Base-by-base conservation (phyloP, 2,797 vertebrate species). In the Rallus crepitans region DNA sequence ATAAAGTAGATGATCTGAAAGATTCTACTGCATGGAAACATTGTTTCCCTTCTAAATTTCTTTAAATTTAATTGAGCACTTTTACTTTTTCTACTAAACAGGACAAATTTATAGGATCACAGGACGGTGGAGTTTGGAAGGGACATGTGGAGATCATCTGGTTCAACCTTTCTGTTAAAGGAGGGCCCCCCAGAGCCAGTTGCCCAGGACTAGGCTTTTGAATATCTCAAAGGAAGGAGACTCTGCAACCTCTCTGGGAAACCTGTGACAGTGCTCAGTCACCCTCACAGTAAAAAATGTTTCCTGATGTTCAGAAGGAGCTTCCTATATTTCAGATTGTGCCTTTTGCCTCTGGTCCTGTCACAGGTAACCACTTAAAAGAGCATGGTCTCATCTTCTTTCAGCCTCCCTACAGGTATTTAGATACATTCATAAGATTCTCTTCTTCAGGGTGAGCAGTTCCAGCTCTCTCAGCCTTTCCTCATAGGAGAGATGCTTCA, bases 401-500 rank as follows among this genome's bases (percentile, higher is more conserved):
- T 50, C 11, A 70, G 2, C 5, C 4, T 64, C 15, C 31, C 10
- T 59, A 40, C 18, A 27, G 23, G 24, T 42, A 2, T 45, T 71
- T 83, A 37, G 52, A 39, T 10, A 52, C 28, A 18, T 9, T 30
- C 5, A 33, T 20, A 17, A 47, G 25, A 47, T 31, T 5, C 15
- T 53, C 9, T 70, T 39, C 57, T 63, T 16, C 3, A 12, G 31
- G 15, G 13, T 80, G 39, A 89, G 31, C 13, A 35, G 39, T 15
- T 25, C 9, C 52, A 84, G 4, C 4, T 53, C 9, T 70, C 23
- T 73, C 64, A 69, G 18, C 7, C 37, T 48, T 83, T 81, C 39
- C 11, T 87, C 25, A 15, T 0, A 45, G 11, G 4, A 69, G 12
- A 33, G 8, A 7, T 1, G 0, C 3, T 14, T 7, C 31, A 53